A percentile compares a stretch with the other conserved stretches of the same genome.
Evolutionary conservation across 35 echinoderm and acorn worm genomes (phyloP).

Genomic region (Nesometra sesokonis): DNA sequence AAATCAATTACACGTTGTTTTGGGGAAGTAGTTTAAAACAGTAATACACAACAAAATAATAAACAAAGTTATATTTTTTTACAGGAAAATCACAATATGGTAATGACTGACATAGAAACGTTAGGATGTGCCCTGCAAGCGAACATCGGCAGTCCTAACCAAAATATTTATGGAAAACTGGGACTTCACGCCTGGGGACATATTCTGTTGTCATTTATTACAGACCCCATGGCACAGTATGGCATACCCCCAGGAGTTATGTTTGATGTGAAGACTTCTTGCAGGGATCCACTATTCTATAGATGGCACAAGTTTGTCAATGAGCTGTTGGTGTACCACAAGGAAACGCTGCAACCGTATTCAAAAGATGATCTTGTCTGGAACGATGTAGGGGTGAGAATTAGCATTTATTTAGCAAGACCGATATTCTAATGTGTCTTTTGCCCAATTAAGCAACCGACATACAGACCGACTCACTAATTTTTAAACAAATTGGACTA

Average conservation of each 20-base stretch:
- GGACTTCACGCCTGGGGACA: neutral
- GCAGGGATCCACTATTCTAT: conserved; percentile 5
- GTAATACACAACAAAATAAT: no score
- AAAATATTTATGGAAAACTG: neutral
- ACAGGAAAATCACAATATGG: neutral
- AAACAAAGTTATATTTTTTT: neutral
- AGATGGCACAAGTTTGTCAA: conserved; percentile 4
- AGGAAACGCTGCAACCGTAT: neutral
- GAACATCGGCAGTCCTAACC: neutral
- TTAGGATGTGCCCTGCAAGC: neutral
- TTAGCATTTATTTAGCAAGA: no score
- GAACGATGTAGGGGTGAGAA: neutral
- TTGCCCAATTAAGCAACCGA: no score
- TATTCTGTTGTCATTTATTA: neutral
- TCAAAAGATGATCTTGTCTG: neutral
- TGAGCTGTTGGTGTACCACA: neutral
- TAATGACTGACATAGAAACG: neutral
- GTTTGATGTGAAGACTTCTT: neutral
- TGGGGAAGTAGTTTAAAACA: no score
- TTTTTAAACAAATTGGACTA: no score
- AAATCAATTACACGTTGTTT: no score
- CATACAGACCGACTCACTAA: no score
- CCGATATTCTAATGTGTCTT: no score
- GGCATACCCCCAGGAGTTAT: neutral
- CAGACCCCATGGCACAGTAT: neutral